These are phyloP conservation scores for Chiridota heheva DNA, from an alignment of 35 echinoderm and acorn worm genomes.

Conservation along the genomic window DNA sequence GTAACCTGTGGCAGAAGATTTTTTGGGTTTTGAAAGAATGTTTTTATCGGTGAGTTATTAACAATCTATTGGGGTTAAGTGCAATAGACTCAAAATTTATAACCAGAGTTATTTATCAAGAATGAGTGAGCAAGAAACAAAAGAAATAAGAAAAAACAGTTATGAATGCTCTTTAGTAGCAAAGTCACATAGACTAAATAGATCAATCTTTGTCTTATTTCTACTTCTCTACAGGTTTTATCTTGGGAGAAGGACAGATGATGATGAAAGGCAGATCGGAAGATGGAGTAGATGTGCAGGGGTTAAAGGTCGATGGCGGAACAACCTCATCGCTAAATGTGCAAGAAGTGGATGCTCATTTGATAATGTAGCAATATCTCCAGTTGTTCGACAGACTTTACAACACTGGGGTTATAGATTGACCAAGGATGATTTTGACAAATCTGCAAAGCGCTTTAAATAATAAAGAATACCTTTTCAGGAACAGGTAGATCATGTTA, in stretches of 20 bases:
- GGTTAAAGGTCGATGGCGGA: slow-evolving; percentile 82
- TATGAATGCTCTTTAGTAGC: too few species aligned
- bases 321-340: slow-evolving; percentile 86
- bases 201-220: neutral
- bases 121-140: too few species aligned
- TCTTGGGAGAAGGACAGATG: slow-evolving; percentile 69
- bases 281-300: slow-evolving; percentile 75
- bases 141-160: too few species aligned
- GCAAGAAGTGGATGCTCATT: slow-evolving; percentile 61
- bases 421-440: slow-evolving; percentile 72
- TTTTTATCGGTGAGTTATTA: too few species aligned
- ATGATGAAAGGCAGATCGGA: slow-evolving; percentile 80
- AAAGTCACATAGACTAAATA: too few species aligned
- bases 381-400: slow-evolving; percentile 77
- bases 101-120: too few species aligned
- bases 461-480: slow-evolving; percentile 15
- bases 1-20: too few species aligned
- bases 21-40: too few species aligned
- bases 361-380: slow-evolving; percentile 79
- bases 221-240: slow-evolving; percentile 68
- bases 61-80: too few species aligned
- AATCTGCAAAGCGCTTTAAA: slow-evolving; percentile 72
- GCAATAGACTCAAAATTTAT: too few species aligned
- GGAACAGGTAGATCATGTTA: too few species aligned
- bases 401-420: slow-evolving; percentile 88